Percentiles rank a stretch among this genome's conserved stretches.
phyloP scores from a whole-genome alignment of 2,888 invertebrate genomes.

The Acholoe squamosa region DNA sequence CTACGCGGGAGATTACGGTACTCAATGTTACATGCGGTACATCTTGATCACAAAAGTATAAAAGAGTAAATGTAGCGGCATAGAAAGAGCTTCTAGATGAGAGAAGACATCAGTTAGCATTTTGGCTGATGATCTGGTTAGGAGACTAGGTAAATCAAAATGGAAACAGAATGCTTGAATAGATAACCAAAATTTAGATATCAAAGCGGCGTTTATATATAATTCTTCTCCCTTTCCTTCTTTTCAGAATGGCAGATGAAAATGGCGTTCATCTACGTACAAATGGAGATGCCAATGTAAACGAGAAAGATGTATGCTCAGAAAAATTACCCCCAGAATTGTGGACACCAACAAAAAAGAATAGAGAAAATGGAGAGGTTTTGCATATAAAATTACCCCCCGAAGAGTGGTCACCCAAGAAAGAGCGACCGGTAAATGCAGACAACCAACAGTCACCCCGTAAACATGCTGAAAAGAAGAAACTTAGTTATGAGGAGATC shows the following conservation, averaged over 20 bases:
- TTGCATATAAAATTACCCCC: background rate
- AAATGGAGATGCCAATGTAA: background rate
- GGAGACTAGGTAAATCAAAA: too few relatives aligned
- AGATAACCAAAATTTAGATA: too few relatives aligned
- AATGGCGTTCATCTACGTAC: background rate
- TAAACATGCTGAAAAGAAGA: conserved; percentile 52
- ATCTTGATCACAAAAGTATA: too few relatives aligned
- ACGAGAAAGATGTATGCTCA: conserved; percentile 26
- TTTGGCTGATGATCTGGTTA: background rate
- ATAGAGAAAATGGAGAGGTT: background rate
- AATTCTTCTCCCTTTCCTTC: background rate
- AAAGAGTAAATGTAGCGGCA: background rate
- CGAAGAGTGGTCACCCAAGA: conserved; percentile 41
- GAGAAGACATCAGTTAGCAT: background rate
- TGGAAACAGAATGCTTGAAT: too few relatives aligned
- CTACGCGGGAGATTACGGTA: too few relatives aligned
- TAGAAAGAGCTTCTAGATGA: background rate
- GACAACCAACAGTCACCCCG: background rate
- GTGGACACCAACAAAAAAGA: conserved; percentile 51
- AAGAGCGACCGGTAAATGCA: background rate
- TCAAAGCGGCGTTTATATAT: too few relatives aligned
- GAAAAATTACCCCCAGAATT: conserved; percentile 44
- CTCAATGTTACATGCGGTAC: too few relatives aligned
- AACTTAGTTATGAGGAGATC: conserved; percentile 67
- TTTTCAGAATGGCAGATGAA: conserved; percentile 32